These are phyloP conservation scores for Tenodera sinensis DNA, from an alignment of 2,888 invertebrate species.

Conservation along the genomic window DNA sequence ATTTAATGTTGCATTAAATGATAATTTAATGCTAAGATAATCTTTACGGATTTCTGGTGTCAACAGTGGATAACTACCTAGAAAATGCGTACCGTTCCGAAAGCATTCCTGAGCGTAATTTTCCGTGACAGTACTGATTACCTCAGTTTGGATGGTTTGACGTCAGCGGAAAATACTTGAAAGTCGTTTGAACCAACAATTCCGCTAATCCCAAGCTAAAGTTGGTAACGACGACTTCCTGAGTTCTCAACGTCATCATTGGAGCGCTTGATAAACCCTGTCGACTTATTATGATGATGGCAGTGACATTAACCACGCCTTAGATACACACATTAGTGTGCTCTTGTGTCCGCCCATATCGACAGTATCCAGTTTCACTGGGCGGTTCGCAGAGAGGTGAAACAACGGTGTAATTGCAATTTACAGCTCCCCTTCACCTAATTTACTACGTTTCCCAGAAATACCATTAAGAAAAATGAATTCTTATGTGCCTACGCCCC, in stretches of 20 bases:
- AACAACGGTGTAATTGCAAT: not conserved
- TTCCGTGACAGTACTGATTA: not conserved
- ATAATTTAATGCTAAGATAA: too few species aligned
- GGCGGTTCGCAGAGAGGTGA: not conserved
- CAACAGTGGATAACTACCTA: too few species aligned
- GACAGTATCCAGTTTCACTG: not conserved
- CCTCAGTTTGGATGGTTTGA: not conserved
- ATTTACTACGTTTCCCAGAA: not conserved
- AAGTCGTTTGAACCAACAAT: not conserved
- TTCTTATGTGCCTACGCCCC: too few species aligned
- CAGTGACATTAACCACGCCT: constrained; percentile 15
- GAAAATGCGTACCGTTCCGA: too few species aligned
- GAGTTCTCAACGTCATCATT: not conserved
- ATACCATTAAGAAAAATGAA: not conserved
- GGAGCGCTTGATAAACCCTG: not conserved
- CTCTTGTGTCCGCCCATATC: not conserved
- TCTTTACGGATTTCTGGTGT: too few species aligned
- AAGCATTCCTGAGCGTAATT: too few species aligned
- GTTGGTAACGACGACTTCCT: not conserved
- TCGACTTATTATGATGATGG: not conserved
- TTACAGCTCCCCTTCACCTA: not conserved
- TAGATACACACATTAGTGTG: constrained; percentile 22
- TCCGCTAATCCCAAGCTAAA: not conserved
- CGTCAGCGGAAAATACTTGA: not conserved
- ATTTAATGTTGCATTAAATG: too few species aligned